phyloP scores from a whole-genome alignment of 30 jellyfish, hydroid and myxozoan genomes.

The Mastigias papua region DNA sequence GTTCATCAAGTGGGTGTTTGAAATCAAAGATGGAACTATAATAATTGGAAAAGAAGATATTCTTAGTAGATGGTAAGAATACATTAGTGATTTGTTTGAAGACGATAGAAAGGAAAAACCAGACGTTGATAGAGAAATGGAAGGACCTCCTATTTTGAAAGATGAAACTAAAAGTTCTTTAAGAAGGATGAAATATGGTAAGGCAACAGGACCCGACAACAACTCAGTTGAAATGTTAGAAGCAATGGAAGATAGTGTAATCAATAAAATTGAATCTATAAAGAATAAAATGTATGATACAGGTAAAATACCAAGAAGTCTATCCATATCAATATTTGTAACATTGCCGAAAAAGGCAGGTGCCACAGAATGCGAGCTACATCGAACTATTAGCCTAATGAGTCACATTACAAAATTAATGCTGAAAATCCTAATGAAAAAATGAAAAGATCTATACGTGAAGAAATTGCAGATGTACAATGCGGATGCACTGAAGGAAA shows the following conservation, averaged over 20 bases:
- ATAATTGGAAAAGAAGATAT: no score
- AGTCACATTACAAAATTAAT: no score
- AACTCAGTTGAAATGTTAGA: slow-evolving; percentile 35
- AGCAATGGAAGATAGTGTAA: slow-evolving; percentile 33
- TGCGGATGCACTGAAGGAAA: no score
- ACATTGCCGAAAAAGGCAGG: no score
- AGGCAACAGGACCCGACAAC: slow-evolving; percentile 19
- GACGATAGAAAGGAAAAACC: slow-evolving; percentile 64
- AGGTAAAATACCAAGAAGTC: slow-evolving; percentile 9
- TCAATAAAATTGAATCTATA: slow-evolving; percentile 20
- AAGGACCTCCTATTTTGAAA: slow-evolving; percentile 24
- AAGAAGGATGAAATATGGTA: slow-evolving; percentile 17
- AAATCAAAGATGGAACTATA: slow-evolving; percentile 47
- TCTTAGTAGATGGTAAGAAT: slow-evolving; percentile 74
- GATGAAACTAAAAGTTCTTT: slow-evolving; percentile 1
- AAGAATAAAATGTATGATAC: slow-evolving; percentile 27
- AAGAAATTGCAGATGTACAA: no score
- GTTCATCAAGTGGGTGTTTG: slow-evolving; percentile 60
- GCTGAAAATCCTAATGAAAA: no score
- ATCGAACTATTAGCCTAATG: no score
- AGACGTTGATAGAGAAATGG: slow-evolving; percentile 35
- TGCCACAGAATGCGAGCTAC: no score
- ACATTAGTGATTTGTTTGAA: slow-evolving; percentile 38
- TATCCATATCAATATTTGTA: neutral
- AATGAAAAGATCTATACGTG: no score